phyloP scores from a whole-genome alignment of 2,888 invertebrate species.

The Anodontia alba region DNA sequence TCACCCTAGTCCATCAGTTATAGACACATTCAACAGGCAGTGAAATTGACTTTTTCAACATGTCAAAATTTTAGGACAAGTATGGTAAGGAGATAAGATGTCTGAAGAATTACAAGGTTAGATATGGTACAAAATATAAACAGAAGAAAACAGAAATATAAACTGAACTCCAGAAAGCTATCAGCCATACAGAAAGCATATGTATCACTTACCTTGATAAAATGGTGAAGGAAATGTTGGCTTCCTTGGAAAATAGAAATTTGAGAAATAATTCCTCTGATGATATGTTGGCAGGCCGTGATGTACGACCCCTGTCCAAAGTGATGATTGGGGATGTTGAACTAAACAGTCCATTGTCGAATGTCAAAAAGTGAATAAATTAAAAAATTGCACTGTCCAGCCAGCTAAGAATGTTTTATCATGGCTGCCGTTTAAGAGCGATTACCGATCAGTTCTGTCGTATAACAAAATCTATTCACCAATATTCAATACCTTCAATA shows the following conservation, averaged over 20 bases:
- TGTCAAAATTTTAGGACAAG: too few species aligned
- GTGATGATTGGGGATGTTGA: slow-evolving; percentile 66
- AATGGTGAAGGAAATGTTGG: slow-evolving; percentile 61
- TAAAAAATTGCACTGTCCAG: slow-evolving; percentile 57
- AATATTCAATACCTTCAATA: slow-evolving; percentile 62
- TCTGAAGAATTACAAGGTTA: too few species aligned
- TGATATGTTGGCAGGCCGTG: slow-evolving; percentile 66
- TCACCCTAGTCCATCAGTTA: too few species aligned
- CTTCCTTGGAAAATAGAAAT: slow-evolving; percentile 69
- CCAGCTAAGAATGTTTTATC: slow-evolving; percentile 55
- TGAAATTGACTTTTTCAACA: too few species aligned
- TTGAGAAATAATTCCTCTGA: slow-evolving; percentile 66
- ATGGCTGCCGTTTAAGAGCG: slow-evolving; percentile 52
- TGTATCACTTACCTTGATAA: slow-evolving; percentile 63
- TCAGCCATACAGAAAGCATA: background rate
- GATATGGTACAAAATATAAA: too few species aligned
- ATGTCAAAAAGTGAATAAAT: slow-evolving; percentile 16
- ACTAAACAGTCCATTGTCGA: slow-evolving; percentile 73
- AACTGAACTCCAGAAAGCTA: background rate
- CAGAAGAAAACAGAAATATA: background rate
- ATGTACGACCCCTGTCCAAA: slow-evolving; percentile 71
- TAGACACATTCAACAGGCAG: too few species aligned
- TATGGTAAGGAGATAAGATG: too few species aligned
- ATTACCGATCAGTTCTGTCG: slow-evolving; percentile 53
- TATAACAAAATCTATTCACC: slow-evolving; percentile 38